Evolutionary conservation across 2,888 invertebrate genomes (phyloP).

Genomic region (Oasisia sp.): DNA sequence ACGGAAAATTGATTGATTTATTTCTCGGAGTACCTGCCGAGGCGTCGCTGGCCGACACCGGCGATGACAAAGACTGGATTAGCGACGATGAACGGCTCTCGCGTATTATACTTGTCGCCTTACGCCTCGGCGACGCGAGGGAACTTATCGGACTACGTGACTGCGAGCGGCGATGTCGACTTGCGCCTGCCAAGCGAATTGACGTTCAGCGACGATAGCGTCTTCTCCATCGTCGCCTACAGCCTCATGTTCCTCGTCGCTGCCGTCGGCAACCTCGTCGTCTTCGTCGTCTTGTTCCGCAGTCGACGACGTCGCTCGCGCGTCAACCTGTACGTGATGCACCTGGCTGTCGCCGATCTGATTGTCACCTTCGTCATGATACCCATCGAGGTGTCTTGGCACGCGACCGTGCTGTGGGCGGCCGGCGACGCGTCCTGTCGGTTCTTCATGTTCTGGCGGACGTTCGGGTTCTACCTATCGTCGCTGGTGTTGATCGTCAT

Average conservation of each 20-base stretch:
- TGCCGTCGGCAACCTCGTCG: background rate
- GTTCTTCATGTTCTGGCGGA: slow-evolving; percentile 11
- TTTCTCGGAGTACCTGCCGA: background rate
- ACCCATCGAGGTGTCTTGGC: background rate
- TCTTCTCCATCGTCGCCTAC: background rate
- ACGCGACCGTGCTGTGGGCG: background rate
- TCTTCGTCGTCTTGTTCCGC: slow-evolving; percentile 17
- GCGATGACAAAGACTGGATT: background rate
- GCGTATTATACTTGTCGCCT: background rate
- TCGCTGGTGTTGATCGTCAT: background rate
- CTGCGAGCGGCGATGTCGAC: background rate
- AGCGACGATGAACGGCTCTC: background rate
- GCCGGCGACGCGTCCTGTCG: background rate
- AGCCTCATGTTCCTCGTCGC: background rate
- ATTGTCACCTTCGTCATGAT: background rate
- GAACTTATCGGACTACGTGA: background rate
- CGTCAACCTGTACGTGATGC: background rate
- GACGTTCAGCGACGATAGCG: slow-evolving; percentile 17
- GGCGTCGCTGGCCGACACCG: background rate
- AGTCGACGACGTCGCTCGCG: background rate
- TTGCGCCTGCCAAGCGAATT: background rate
- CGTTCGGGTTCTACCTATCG: background rate
- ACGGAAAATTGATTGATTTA: background rate
- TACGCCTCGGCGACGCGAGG: background rate
- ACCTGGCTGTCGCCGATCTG: background rate